Evolutionary conservation across 2,113 vertebrate species (phyloP).

Genomic region (Neogale vison): DNA sequence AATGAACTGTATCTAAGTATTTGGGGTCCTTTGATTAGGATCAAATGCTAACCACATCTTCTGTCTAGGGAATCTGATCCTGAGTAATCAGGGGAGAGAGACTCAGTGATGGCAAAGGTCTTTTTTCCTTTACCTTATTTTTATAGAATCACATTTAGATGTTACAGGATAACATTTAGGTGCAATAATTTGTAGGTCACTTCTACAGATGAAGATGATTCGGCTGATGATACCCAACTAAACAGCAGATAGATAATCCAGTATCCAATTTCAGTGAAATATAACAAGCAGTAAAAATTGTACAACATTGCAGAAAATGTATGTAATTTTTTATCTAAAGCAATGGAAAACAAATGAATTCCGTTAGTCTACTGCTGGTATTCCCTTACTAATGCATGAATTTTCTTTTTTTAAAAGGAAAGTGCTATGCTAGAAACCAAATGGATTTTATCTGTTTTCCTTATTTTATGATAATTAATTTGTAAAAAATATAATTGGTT

Average conservation of each 20-base stretch:
- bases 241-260: neutral
- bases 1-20: conserved; percentile 48
- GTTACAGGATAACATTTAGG: neutral
- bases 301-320: neutral
- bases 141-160: neutral
- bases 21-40: conserved; percentile 53
- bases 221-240: neutral
- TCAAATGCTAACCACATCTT: conserved; percentile 30
- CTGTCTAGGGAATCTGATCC: neutral
- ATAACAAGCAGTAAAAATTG: neutral
- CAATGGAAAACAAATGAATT: neutral
- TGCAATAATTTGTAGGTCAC: neutral
- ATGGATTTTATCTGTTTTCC: neutral
- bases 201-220: neutral
- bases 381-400: neutral
- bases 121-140: neutral
- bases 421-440: neutral
- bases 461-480: conserved; percentile 18
- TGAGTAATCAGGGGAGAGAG: neutral
- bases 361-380: neutral
- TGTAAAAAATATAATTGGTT: neutral
- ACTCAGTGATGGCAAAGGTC: neutral
- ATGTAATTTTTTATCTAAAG: neutral
- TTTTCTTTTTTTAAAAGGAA: neutral
- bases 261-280: neutral